Evolutionary conservation across 2,797 vertebrate genomes (phyloP), one percentile per base, ranked within the genome.

Genomic region (Aselliscus stoliczkanus): DNA sequence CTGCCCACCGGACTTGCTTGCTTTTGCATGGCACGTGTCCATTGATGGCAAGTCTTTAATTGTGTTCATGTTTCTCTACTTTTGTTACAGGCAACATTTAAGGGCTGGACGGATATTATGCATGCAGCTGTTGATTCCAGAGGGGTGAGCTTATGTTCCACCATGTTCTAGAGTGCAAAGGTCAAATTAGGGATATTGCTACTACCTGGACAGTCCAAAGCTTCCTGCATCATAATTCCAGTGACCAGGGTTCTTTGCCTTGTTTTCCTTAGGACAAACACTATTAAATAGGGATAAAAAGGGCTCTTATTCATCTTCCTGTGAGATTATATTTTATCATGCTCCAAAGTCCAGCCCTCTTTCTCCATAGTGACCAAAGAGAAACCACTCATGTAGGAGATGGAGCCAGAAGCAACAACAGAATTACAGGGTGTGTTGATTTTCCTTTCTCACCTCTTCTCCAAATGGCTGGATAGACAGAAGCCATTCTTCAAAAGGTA

Each of bases 51-150:
- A 39, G 37, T 73, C 69, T 77, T 50, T 81, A 79, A n/a, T 37
- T 54, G 34, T 62, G 20, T 64, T 80, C 11, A 10, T 70, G 18
- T 83, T 91, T 83, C 69, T 84, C 65, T 97, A 23, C 76, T 93
- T 96, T 82, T 81, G 73, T 97, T 97, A 14, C 91, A 98, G 98
- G 98, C 98, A 47, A 98, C 98, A n/a, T 98, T 98, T 97, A 98
- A 98, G 96, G 98, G 98, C 31, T 98, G 98, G 98, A 97, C 97
- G 96, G 97, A 98, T 1, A 98, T 98, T 93, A 98, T 98, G 98
- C 96, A 98, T 58, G 97, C 98, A 76, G 98, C 98, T 83, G 98
- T 98, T 1, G 98, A 98, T 97, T 97, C 98, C 76, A 93, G 67
- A 62, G 13, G 0, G 20, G 98, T 98, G 96, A 1, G 92, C 73